Evolutionary conservation across 2,888 invertebrate genomes (phyloP), one percentile per base, ranked within the genome.

Genomic region (Ctena decussata): DNA sequence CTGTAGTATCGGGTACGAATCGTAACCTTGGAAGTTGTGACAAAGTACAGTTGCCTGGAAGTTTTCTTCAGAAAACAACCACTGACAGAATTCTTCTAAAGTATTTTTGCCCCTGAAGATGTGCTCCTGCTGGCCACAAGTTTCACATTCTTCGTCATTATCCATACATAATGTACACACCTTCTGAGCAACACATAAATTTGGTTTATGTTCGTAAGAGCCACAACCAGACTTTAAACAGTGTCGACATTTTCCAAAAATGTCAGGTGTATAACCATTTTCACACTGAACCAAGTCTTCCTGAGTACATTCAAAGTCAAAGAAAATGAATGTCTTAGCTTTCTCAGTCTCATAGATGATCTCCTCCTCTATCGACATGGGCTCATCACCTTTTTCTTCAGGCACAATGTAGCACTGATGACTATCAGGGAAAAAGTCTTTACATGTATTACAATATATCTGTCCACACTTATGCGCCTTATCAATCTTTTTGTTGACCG

Each of bases 381-480:
- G 24, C 11, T 78, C 27, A 12, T 73, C 24, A 49, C 2, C 30
- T 18, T 15, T 46, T 6, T 77, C 77, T 53, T 77, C 78, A 11
- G 78, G 82, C 30, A 41, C 3, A 77, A 82, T 78, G 37, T 78
- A 82, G 30, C 82, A 82, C 65, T 78, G 72, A 35, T 82, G 82
- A 12, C 39, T 60, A 0, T 82, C 82, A 6, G 72, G 37, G 37
- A 49, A 77, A 30, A 73, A 72, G 72, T 73, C 73, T 49, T 65
- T n/a, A 74, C 78, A 77, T 18, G 35, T 46, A 6, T 65, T 15
- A 32, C 82, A 82, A 46, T 82, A 82, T 27, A 15, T 74, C 27
- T 77, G 41, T 1, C 78, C 65, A 73, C 82, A 82, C n/a, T 27
- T 39, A 65, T 73, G 80, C 12, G 32, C 70, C 35, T 77, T 82